Evolutionary conservation across 2,797 vertebrate species (phyloP), one percentile per base, ranked within the genome.

Genomic region (Champsocephalus gunnari): DNA sequence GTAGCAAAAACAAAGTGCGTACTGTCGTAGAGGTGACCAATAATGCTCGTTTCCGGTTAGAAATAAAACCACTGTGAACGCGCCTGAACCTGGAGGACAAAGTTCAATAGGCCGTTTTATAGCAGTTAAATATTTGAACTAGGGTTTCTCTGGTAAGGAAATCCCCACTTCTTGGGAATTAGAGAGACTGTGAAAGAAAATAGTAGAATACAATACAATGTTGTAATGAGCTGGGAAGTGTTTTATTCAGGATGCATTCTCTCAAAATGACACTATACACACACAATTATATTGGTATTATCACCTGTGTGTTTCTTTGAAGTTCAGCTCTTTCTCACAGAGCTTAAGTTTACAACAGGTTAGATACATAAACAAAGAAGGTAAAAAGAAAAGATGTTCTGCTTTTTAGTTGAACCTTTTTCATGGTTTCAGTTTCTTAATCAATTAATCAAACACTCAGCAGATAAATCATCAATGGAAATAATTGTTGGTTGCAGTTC

Each of bases 51-150:
- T 66, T 62, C 60, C 24, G 48, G 71, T 57, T 57, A 55, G 28
- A 78, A 71, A 71, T 49, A 17, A 21, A 55, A 24, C 1, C 62
- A 1, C 16, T 45, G 60, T 44, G 81, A 66, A 74, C 75, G 83
- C 73, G 79, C 75, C 45, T 61, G 12, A 44, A 54, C 60, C 58
- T 32, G 32, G 69, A 74, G 90, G 80, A 53, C 89, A 92, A 92
- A 90, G 92, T 90, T 92, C 90, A 89, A 50, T 74, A 44, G 19
- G 72, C 2, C 2, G 75, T 82, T 85, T 85, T 85, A 81, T 38
- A 65, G 60, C 74, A 7, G 21, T 83, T 82, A 87, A 90, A 91
- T 89, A 88, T 92, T 92, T 92, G 81, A 88, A 80, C 79, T 75
- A 47, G 63, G 43, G 65, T 80, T 66, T 68, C 54, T 74, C 43